Conservation (phyloP, 2,888 invertebrate species). For the Cepaea hortensis region DNA sequence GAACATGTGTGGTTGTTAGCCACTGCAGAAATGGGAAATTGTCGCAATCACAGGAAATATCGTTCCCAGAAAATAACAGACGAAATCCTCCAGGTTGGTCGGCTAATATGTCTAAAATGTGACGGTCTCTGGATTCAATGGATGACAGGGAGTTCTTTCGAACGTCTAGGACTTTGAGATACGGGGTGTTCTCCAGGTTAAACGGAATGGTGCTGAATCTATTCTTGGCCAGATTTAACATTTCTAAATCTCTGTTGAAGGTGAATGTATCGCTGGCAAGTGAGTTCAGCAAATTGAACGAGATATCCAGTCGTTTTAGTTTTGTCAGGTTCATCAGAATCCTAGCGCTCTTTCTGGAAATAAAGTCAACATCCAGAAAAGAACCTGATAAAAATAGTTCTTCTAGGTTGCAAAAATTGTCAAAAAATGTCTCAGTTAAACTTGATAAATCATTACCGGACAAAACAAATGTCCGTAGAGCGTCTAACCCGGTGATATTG, state of each 20-base stretch:
- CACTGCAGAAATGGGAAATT: slow-evolving; percentile 27
- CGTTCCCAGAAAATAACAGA: slow-evolving; percentile 15
- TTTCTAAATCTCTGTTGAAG: background rate
- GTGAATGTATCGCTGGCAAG: background rate
- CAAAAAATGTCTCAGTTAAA: slow-evolving; percentile 21
- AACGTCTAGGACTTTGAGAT: slow-evolving; percentile 16
- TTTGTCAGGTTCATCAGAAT: background rate
- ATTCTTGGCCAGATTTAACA: slow-evolving; percentile 13
- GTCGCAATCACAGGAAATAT: slow-evolving; percentile 22
- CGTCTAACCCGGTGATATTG: background rate
- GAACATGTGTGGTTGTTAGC: slow-evolving; percentile 11
- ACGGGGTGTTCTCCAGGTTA: background rate
- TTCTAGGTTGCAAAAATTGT: background rate
- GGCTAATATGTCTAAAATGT: background rate
- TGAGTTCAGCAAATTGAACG: background rate
- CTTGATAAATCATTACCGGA: background rate
- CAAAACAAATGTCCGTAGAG: background rate
- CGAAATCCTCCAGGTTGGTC: background rate
- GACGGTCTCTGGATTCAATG: background rate
- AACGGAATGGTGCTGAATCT: slow-evolving; percentile 15
- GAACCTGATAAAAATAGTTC: background rate
- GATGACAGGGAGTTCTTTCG: slow-evolving; percentile 13
- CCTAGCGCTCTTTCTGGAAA: background rate
- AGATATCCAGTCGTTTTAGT: slow-evolving; percentile 11
- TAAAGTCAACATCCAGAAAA: background rate